Base-by-base conservation (phyloP, 2,888 invertebrate species). In the Synergus japonicus region DNA sequence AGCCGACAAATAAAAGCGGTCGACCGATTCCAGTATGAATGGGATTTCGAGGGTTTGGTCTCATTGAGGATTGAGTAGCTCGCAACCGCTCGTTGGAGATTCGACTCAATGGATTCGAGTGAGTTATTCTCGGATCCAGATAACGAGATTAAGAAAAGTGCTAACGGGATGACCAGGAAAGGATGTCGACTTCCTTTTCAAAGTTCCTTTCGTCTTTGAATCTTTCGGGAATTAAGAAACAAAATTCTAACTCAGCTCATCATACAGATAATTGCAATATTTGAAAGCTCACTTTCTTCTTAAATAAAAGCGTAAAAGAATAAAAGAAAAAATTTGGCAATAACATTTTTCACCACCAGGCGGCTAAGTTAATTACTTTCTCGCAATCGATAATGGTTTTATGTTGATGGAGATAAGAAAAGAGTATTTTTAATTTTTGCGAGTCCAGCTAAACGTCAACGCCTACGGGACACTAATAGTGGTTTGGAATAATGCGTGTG, bases 61-160 rank as follows among this genome's bases (percentile, higher is more conserved):
- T 81, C 82, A 83, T 81, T 83, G 63, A 65, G 54, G 37, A 83
- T 81, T 83, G 63, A 77, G 65, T 65, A 37, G 63, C 65, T 77
- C 54, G 60, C 66, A n/a, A 78, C 76, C 76, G 79, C 69, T 65
- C 29, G 58, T 15, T 44, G 64, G 37, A 22, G 8, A 44, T n/a
- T 49, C 66, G 76, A 83, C 80, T 79, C 81, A 84, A 84, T 83
- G 81, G 69, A 58, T 83, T 83, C 80, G 82, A 82, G 83, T 78
- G 81, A 82, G 84, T 82, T 84, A 84, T 84, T 84, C 83, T 83
- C 73, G 81, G 80, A 81, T 81, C 79, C 80, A 80, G 82, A 84
- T 84, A 84, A 84, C 82, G 81, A 79, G 79, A 46, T 73, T 73
- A 73, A 73, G 73, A 54, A 73, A 73, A 73, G 49, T 73, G 49